These are phyloP conservation scores for Philereme transversata DNA, from an alignment of 2,888 invertebrate genomes.

Conservation along the genomic window DNA sequence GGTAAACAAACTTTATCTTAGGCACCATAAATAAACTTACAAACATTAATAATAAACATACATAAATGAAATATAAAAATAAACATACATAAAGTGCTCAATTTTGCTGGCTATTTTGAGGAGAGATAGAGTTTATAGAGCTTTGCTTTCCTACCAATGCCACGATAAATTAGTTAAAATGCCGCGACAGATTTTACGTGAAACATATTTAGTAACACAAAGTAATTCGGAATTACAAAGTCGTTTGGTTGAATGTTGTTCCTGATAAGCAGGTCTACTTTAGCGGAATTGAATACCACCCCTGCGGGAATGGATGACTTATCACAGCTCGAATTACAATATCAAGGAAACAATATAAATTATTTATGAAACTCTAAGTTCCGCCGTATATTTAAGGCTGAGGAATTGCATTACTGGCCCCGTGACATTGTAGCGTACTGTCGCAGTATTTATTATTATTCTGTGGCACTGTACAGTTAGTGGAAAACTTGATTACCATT, in stretches of 20 bases:
- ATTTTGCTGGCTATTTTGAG: too few relatives aligned
- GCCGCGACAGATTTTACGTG: slow-evolving; percentile 13
- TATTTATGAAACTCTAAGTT: slow-evolving; percentile 51
- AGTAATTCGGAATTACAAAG: slow-evolving; percentile 35
- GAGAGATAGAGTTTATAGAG: too few relatives aligned
- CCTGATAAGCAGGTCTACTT: slow-evolving; percentile 56
- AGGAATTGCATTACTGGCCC: slow-evolving; percentile 25
- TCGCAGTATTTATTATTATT: too few relatives aligned
- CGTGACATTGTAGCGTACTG: slow-evolving; percentile 18
- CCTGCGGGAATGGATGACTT: slow-evolving; percentile 49
- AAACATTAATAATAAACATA: too few relatives aligned
- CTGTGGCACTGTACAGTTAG: too few relatives aligned
- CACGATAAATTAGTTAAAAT: background rate
- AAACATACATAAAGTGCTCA: too few relatives aligned
- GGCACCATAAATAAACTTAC: too few relatives aligned
- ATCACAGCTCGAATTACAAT: slow-evolving; percentile 57
- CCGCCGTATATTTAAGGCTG: slow-evolving; percentile 22
- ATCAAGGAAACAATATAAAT: slow-evolving; percentile 58
- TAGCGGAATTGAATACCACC: slow-evolving; percentile 52
- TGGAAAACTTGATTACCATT: too few relatives aligned
- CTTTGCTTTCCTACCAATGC: too few relatives aligned
- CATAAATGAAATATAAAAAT: too few relatives aligned
- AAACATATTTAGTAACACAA: slow-evolving; percentile 19
- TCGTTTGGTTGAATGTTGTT: slow-evolving; percentile 48
- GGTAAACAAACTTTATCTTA: too few relatives aligned